Evolutionary conservation across 2,797 vertebrate genomes (phyloP), one percentile per base, ranked within the genome.

Genomic region (Poeciliopsis turneri): DNA sequence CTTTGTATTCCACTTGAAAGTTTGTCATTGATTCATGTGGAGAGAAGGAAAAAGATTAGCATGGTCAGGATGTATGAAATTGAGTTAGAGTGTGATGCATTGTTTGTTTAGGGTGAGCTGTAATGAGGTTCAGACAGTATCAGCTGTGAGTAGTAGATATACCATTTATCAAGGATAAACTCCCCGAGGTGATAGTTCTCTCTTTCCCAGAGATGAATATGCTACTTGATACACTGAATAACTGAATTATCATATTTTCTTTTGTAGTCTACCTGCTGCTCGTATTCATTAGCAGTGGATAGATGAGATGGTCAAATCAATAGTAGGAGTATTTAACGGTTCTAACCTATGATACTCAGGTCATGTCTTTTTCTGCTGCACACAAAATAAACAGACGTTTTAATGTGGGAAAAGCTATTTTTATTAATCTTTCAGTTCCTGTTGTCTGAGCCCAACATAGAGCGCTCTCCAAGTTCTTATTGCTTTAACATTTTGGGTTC

Each of bases 21-120:
- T 84, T 85, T 91, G 89, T 90, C 91, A 90, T 87, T 95, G 93
- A 95, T 94, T 92, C 88, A 92, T 92, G 86, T 89, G 80, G 78
- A 90, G 91, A 92, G 88, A 88, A 86, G 77, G 74, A 88, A 79
- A 76, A 91, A 88, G 93, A 93, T 93, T 85, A 90, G 83, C 88
- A 89, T 87, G 91, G 90, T 90, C 91, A 93, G 89, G 90, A 91
- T 93, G 90, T 93, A 94, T 93, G 93, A 94, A 94, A 94, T 93
- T 90, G 92, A 94, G 91, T 92, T 87, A 90, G 85, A 90, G 86
- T 93, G 86, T 94, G 92, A 95, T 93, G 88, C 87, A 94, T 94
- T 94, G 91, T 93, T 93, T 95, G 91, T 91, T 91, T 90, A 88
- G 92, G 87, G 84, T 86, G 16, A 81, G 78, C 88, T 86, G 88